A percentile compares a stretch with the other conserved stretches of the same genome.
Conservation (phyloP, 2,113 vertebrate species). For the Dasyprocta punctata region DNA sequence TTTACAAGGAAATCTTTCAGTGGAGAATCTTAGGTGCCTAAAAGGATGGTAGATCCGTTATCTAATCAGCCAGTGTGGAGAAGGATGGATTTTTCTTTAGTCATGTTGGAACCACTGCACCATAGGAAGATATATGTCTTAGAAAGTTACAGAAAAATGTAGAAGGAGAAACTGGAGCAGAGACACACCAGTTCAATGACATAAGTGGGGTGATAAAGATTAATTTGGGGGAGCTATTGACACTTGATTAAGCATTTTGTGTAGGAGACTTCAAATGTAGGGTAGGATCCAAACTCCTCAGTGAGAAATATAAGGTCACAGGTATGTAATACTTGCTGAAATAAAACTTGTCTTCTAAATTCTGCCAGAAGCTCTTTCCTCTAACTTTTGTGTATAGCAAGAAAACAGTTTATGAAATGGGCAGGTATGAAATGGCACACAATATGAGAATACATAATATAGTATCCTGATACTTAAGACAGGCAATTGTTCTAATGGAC, state of each 20-base stretch:
- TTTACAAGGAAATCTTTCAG: not conserved
- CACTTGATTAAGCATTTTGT: not conserved
- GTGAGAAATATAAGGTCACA: not conserved
- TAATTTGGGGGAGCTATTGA: not conserved
- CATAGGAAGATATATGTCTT: not conserved
- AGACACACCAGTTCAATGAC: not conserved
- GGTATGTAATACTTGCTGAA: not conserved
- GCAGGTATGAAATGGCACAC: not conserved
- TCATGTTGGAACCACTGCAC: not conserved
- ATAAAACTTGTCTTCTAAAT: not conserved
- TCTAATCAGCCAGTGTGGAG: not conserved
- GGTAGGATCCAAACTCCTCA: not conserved
- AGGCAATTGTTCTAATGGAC: not conserved
- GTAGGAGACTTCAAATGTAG: not conserved
- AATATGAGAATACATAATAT: not conserved
- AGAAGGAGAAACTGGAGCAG: not conserved
- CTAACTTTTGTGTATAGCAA: not conserved
- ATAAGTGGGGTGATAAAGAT: not conserved
- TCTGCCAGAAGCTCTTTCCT: not conserved
- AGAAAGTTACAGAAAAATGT: not conserved
- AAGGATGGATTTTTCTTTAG: not conserved
- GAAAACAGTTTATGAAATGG: not conserved
- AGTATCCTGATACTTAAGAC: not conserved
- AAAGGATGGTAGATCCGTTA: not conserved
- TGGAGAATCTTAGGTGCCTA: not conserved